Base-by-base conservation (phyloP, 37 sponge, comb jelly and placozoan genomes). In the Amphimedon queenslandica region DNA sequence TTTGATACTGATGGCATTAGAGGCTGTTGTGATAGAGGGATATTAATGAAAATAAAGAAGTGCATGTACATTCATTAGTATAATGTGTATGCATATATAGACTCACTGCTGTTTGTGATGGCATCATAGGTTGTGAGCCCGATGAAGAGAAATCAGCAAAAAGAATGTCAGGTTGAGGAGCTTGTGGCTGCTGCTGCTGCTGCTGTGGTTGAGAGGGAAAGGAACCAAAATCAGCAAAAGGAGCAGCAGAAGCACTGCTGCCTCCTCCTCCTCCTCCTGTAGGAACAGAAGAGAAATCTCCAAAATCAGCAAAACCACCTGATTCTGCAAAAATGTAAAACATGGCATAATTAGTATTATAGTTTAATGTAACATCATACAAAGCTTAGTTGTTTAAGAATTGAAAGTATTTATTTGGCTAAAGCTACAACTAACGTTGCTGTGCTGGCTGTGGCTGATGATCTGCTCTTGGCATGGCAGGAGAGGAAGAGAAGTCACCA, bases 401-500 rank as follows among this genome's bases (percentile, higher is more conserved):
- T n/a, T n/a, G n/a, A n/a, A n/a, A n/a, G n/a, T n/a, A n/a, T n/a
- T n/a, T n/a, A n/a, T n/a, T n/a, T n/a, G n/a, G n/a, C n/a, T n/a
- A n/a, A n/a, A n/a, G n/a, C n/a, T n/a, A n/a, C 71, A 25, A 51
- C 39, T 40, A 51, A 25, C 10, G 71, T 42, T 37, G 71, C 71
- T 16, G 64, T 63, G 18, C 33, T 63, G 18, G 64, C 11, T 63
- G 71, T n/a, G n/a, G n/a, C 29, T 79, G 76, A 31, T 67, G 55
- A 42, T 72, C 74, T 20, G 21, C 67, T 21, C 27, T 63, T 13
- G 23, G 61, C 2, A 29, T 32, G 25, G 68, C 70, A 37, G 69
- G 72, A 60, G 80, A 55, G 40, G 81, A 34, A 3, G 51, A 34
- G 60, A 72, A 75, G 37, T 61, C 67, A 58, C 87, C 67, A 75